Evolutionary conservation across 2,888 invertebrate species (phyloP).

Genomic region (Tetrapedia diversipes): DNA sequence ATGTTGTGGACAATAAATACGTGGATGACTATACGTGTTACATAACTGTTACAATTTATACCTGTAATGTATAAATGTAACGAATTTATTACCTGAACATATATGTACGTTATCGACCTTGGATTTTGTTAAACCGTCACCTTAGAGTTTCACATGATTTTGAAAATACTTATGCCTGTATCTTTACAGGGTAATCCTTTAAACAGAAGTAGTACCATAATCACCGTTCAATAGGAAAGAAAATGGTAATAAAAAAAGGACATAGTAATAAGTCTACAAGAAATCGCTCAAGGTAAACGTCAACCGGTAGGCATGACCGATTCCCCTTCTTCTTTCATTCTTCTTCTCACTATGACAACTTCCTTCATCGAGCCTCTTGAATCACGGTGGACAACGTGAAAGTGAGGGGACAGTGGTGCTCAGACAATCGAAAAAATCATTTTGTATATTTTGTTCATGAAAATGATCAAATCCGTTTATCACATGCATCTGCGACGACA

Average conservation of each 20-base stretch:
- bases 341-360: constrained; percentile 61
- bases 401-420: constrained; percentile 75
- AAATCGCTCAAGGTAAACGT: constrained; percentile 71
- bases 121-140: neutral
- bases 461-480: too few species aligned
- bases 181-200: constrained; percentile 16
- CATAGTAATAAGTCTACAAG: constrained; percentile 56
- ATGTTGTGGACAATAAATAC: neutral
- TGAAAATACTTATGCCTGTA: too few species aligned
- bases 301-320: constrained; percentile 68
- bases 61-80: neutral
- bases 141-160: neutral
- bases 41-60: neutral
- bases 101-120: neutral
- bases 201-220: constrained; percentile 7
- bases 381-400: constrained; percentile 70
- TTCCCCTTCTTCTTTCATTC: constrained; percentile 64
- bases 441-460: too few species aligned
- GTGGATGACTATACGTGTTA: neutral
- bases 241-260: constrained; percentile 16
- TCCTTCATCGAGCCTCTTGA: constrained; percentile 67
- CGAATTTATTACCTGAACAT: constrained; percentile 4
- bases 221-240: constrained; percentile 23
- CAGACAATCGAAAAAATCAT: constrained; percentile 60
- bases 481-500: neutral